These are phyloP conservation scores for Oryzias curvinotus DNA, from an alignment of 2,113 vertebrate genomes.

Conservation along the genomic window DNA sequence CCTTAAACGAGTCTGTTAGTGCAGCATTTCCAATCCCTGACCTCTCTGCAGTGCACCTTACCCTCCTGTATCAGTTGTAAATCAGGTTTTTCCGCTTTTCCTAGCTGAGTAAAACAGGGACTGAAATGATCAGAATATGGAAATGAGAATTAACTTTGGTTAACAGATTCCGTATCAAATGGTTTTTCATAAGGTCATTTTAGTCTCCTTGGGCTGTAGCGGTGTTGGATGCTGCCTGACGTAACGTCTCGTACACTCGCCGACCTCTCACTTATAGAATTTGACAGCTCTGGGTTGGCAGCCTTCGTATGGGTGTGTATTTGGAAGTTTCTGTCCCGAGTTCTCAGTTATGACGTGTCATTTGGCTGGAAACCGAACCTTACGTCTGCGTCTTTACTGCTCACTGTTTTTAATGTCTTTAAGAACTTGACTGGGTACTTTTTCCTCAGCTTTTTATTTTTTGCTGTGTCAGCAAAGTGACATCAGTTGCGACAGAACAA, in stretches of 20 bases:
- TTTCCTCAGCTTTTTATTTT: constrained; percentile 18
- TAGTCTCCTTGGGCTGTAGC: constrained; percentile 12
- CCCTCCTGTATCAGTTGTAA: no score
- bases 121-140: no score
- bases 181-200: constrained; percentile 16
- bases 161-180: no score
- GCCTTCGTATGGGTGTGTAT: constrained; percentile 1
- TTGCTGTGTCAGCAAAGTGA: constrained; percentile 77
- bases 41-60: no score
- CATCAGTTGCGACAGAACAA: constrained; percentile 66
- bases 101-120: no score
- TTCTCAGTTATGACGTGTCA: constrained; percentile 46
- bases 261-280: constrained; percentile 38
- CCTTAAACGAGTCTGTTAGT: no score
- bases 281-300: constrained; percentile 33
- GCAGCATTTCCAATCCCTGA: no score
- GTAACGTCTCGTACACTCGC: constrained; percentile 49
- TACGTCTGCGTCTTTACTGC: constrained; percentile 29
- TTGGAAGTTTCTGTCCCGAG: constrained; percentile 38
- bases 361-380: constrained; percentile 42
- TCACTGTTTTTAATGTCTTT: constrained; percentile 43
- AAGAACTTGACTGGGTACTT: constrained; percentile 42
- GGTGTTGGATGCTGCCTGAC: constrained; percentile 38
- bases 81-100: no score
- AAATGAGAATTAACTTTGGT: no score